phyloP scores from a whole-genome alignment of 2,113 vertebrate species.

The Epinephelus moara region DNA sequence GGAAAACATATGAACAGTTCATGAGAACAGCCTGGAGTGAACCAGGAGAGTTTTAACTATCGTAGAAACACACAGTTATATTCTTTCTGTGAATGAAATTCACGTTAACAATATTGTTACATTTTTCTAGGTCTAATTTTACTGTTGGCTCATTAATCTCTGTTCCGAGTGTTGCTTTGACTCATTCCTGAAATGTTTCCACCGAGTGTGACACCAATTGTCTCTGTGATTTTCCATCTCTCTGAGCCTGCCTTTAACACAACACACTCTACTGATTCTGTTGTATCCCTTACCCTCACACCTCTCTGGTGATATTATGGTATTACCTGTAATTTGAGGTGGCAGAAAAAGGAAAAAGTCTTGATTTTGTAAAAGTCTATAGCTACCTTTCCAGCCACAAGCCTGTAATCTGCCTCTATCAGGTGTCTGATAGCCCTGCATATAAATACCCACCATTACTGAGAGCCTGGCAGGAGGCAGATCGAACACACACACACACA shows the following conservation, averaged over 20 bases:
- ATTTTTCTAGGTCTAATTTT: neutral
- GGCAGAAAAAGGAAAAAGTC: constrained; percentile 49
- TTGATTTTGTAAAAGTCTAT: constrained; percentile 56
- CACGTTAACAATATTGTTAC: too few relatives aligned
- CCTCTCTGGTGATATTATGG: constrained; percentile 34
- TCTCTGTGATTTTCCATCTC: neutral
- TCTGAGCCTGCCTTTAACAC: neutral
- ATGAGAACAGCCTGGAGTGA: too few relatives aligned
- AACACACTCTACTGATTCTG: constrained; percentile 4
- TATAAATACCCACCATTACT: constrained; percentile 75
- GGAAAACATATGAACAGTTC: too few relatives aligned
- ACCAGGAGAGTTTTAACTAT: too few relatives aligned
- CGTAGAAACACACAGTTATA: too few relatives aligned
- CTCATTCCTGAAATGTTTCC: neutral
- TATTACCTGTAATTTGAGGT: constrained; percentile 50
- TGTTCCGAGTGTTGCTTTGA: neutral
- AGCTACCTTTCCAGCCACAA: constrained; percentile 42
- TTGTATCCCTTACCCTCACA: constrained; percentile 19
- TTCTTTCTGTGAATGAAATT: too few relatives aligned
- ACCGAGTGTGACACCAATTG: neutral
- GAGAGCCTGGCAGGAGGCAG: constrained; percentile 28
- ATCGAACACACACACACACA: constrained; percentile 33
- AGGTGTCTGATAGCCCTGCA: constrained; percentile 64
- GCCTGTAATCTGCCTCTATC: constrained; percentile 74
- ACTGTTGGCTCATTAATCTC: neutral